Conservation (phyloP, 2,797 vertebrate genomes). For the Neosalanx taihuensis region DNA sequence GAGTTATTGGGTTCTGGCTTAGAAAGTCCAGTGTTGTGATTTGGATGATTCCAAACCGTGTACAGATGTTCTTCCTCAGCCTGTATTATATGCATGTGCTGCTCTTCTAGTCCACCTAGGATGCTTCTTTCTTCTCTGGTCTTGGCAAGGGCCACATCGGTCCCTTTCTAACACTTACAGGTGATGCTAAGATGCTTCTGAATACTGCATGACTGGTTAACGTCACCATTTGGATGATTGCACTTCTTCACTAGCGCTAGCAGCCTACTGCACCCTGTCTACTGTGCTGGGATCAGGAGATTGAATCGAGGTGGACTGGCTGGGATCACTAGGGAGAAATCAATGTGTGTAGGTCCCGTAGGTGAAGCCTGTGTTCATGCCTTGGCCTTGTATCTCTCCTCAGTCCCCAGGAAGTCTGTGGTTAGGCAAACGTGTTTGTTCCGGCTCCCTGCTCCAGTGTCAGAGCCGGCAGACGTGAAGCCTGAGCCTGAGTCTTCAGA, state of each 20-base stretch:
- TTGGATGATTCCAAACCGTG: not conserved
- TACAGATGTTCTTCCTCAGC: not conserved
- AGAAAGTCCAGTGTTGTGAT: not conserved
- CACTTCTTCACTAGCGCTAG: not conserved
- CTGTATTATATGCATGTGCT: not conserved
- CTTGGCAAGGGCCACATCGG: too few relatives aligned
- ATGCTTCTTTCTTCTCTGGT: too few relatives aligned
- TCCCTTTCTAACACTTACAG: too few relatives aligned
- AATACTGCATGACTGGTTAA: too few relatives aligned
- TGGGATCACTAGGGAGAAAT: not conserved
- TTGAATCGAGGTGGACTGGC: not conserved
- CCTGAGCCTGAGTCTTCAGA: slow-evolving; percentile 43
- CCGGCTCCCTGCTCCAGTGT: slow-evolving; percentile 51
- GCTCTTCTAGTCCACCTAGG: not conserved
- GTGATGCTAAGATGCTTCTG: too few relatives aligned
- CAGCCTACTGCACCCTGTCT: not conserved
- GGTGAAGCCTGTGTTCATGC: not conserved
- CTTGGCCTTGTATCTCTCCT: slow-evolving; percentile 37
- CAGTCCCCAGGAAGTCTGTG: slow-evolving; percentile 65
- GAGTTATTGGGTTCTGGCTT: not conserved
- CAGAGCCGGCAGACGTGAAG: slow-evolving; percentile 55
- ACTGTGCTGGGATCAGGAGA: not conserved
- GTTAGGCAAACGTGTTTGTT: slow-evolving; percentile 67
- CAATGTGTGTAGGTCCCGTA: not conserved
- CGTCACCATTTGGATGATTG: not conserved